A percentile compares a stretch with the other conserved stretches of the same genome.
phyloP scores from a whole-genome alignment of 1,140 invertebrate species.

The Drosophila miranda region DNA sequence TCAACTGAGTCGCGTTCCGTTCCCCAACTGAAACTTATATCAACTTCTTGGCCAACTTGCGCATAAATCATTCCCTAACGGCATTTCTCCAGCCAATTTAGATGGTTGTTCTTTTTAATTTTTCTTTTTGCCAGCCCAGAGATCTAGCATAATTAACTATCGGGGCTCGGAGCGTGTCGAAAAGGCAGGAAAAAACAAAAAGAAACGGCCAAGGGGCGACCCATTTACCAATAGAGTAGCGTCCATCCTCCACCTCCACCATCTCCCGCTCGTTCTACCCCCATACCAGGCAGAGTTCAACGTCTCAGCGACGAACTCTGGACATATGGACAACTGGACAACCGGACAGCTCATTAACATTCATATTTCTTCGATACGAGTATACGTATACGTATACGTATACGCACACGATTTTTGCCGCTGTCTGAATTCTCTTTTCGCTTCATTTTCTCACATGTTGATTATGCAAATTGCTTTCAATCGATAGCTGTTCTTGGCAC shows the following conservation, averaged over 20 bases:
- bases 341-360: slow-evolving; percentile 24
- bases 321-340: neutral
- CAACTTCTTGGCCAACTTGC: slow-evolving; percentile 28
- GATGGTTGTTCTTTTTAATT: slow-evolving; percentile 15
- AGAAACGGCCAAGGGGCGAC: slow-evolving; percentile 24
- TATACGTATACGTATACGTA: too few species aligned
- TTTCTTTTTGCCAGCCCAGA: slow-evolving; percentile 34
- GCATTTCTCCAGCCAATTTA: slow-evolving; percentile 15
- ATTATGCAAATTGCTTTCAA: slow-evolving; percentile 43
- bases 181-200: too few species aligned
- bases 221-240: slow-evolving; percentile 23
- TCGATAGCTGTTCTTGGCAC: slow-evolving; percentile 10
- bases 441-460: slow-evolving; percentile 36
- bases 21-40: slow-evolving; percentile 39
- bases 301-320: slow-evolving; percentile 36
- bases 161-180: slow-evolving; percentile 48
- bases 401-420: slow-evolving; percentile 23
- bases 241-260: neutral
- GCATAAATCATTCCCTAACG: slow-evolving; percentile 47
- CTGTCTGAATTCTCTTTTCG: slow-evolving; percentile 26
- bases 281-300: slow-evolving; percentile 36
- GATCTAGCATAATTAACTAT: slow-evolving; percentile 42
- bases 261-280: neutral
- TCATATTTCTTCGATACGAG: slow-evolving; percentile 26
- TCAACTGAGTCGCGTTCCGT: slow-evolving; percentile 43